Conservation (phyloP, 64 coral and sea anemone species). For the Acropora tenuis region DNA sequence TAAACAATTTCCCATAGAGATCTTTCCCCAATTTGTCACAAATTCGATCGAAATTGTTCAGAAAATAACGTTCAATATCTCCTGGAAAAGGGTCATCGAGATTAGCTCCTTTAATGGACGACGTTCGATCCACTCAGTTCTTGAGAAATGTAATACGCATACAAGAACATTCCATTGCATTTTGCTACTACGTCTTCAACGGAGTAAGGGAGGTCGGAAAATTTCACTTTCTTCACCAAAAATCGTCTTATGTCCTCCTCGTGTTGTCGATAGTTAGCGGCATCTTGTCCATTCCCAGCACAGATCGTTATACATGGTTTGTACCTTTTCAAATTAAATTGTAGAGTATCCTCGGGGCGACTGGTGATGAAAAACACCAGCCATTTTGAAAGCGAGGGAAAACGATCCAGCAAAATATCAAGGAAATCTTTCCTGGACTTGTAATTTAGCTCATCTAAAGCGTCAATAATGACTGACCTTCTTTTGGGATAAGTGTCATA, state of each 20-base stretch:
- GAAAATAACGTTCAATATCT: slow-evolving; percentile 54
- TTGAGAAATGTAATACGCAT: slow-evolving; percentile 9
- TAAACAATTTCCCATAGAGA: slow-evolving; percentile 44
- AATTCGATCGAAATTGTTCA: neutral
- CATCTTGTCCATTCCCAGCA: neutral
- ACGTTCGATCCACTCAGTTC: neutral
- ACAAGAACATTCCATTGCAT: slow-evolving; percentile 49
- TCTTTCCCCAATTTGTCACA: neutral
- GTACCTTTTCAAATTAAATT: neutral
- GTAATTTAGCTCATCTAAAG: slow-evolving; percentile 31
- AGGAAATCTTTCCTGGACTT: slow-evolving; percentile 40
- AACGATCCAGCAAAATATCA: neutral
- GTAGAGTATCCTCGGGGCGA: slow-evolving; percentile 11
- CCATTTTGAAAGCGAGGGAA: slow-evolving; percentile 13
- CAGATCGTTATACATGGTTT: slow-evolving; percentile 32
- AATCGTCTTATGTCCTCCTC: slow-evolving; percentile 11
- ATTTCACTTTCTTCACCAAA: neutral
- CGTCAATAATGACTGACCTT: slow-evolving; percentile 42
- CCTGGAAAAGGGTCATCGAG: neutral
- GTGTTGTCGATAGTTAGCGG: neutral
- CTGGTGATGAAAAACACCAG: slow-evolving; percentile 47
- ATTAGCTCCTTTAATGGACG: no score
- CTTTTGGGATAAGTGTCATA: neutral
- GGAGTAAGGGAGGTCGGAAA: neutral
- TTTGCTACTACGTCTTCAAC: neutral